These are phyloP conservation scores for Paraescarpia echinospica DNA, from an alignment of 1,140 invertebrate genomes.

Conservation along the genomic window DNA sequence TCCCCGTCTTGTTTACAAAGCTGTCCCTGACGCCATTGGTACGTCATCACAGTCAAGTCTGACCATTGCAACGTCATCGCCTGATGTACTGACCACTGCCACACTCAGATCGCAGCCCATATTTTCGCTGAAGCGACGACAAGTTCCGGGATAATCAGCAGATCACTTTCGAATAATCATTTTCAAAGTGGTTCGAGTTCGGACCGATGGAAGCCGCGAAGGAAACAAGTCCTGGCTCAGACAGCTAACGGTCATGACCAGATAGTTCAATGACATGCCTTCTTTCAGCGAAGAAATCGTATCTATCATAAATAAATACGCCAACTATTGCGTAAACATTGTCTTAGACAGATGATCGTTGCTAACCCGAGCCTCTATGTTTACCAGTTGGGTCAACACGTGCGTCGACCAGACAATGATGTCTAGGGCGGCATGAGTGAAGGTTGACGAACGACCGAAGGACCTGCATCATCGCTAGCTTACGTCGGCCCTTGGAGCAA, in stretches of 20 bases:
- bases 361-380: not conserved
- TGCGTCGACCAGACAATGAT: not conserved
- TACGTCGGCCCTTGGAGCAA: no score
- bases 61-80: not conserved
- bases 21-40: not conserved
- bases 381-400: not conserved
- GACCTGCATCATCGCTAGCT: no score
- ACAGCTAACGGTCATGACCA: not conserved
- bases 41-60: not conserved
- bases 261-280: not conserved
- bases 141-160: not conserved
- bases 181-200: not conserved
- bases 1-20: not conserved
- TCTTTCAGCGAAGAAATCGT: not conserved
- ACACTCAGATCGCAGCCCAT: not conserved
- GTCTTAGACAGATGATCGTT: not conserved
- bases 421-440: not conserved
- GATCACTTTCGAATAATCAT: not conserved
- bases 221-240: no score
- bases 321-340: not conserved
- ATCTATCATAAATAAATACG: not conserved
- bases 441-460: no score
- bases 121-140: not conserved
- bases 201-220: not conserved
- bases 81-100: not conserved